Conservation (phyloP, 2,888 invertebrate genomes). For the Agrochola lota region DNA sequence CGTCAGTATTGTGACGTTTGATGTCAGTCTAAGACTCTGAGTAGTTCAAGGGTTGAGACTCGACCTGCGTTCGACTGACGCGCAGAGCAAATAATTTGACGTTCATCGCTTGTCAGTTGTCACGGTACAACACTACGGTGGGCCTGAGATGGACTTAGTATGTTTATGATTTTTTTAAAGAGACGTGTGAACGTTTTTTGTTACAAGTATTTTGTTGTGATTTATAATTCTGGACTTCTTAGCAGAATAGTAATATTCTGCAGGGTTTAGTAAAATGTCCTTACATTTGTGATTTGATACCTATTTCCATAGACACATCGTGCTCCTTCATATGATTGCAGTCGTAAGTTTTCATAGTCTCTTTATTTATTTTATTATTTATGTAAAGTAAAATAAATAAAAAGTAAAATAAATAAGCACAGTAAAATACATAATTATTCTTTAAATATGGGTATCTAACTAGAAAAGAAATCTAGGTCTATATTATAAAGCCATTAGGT, state of each 20-base stretch:
- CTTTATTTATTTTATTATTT: background rate
- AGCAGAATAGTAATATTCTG: background rate
- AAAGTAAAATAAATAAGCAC: too few species aligned
- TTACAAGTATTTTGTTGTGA: background rate
- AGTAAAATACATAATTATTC: too few species aligned
- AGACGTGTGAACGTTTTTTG: background rate
- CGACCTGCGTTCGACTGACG: constrained; percentile 66
- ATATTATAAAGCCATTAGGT: too few species aligned
- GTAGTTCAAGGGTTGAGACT: constrained; percentile 64
- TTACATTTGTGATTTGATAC: background rate
- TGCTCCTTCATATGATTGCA: background rate
- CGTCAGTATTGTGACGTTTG: constrained; percentile 66
- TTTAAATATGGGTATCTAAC: too few species aligned
- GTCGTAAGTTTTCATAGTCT: background rate
- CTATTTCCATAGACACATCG: too few species aligned
- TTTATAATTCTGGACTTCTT: background rate
- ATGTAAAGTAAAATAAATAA: too few species aligned
- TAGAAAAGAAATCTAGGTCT: too few species aligned
- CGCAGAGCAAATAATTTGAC: constrained; percentile 70
- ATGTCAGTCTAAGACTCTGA: constrained; percentile 57
- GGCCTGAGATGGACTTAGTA: constrained; percentile 14
- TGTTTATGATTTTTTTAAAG: background rate
- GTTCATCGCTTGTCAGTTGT: constrained; percentile 65
- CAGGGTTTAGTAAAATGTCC: background rate
- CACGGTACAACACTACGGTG: constrained; percentile 53